Percentiles rank a stretch among this genome's conserved stretches.
phyloP scores from a whole-genome alignment of 2,888 invertebrate genomes.

The Drosophila meridionalis region DNA sequence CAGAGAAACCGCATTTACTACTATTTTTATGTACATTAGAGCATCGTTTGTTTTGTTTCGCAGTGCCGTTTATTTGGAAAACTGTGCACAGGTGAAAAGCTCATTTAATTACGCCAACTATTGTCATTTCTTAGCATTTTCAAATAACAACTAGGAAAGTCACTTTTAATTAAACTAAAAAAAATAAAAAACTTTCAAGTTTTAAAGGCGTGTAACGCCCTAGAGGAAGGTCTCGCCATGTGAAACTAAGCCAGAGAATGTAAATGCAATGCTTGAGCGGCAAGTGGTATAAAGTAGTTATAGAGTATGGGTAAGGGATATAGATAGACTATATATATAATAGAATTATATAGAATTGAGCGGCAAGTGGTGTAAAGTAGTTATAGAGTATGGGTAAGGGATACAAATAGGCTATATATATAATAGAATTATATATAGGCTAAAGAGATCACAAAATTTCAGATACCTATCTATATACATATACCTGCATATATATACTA shows the following conservation, averaged over 20 bases:
- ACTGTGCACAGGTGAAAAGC: constrained; percentile 29
- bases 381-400: too few relatives aligned
- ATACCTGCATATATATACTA: too few relatives aligned
- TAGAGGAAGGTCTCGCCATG: not conserved
- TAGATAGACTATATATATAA: too few relatives aligned
- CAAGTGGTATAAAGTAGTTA: not conserved
- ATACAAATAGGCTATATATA: too few relatives aligned
- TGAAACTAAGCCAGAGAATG: not conserved
- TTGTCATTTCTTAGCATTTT: constrained; percentile 26
- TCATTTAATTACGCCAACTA: constrained; percentile 26
- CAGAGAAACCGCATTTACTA: constrained; percentile 28
- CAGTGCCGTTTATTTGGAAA: constrained; percentile 25
- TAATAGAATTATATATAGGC: too few relatives aligned
- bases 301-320: not conserved
- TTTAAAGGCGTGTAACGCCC: constrained; percentile 5
- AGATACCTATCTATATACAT: too few relatives aligned
- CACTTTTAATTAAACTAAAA: constrained; percentile 21
- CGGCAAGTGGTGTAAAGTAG: too few relatives aligned
- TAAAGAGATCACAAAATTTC: too few relatives aligned
- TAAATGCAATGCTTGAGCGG: not conserved
- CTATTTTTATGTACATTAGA: constrained; percentile 29
- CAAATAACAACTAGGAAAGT: constrained; percentile 21
- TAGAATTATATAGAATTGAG: too few relatives aligned
- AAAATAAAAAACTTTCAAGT: constrained; percentile 5
- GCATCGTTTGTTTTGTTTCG: constrained; percentile 25